phyloP scores from a whole-genome alignment of 2,888 invertebrate species.

The Furcula furcula region DNA sequence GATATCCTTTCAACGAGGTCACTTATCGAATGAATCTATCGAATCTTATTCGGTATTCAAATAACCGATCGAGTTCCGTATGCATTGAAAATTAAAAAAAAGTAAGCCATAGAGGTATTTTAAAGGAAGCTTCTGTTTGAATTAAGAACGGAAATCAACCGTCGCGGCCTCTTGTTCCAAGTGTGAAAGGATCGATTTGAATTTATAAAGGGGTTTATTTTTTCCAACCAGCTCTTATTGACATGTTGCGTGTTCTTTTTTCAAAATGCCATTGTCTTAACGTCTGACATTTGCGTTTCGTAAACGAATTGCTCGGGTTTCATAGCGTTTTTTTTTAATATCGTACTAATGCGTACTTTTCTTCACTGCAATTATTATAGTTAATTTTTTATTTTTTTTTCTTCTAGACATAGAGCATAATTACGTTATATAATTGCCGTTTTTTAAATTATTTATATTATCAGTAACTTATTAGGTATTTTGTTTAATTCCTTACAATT shows the following conservation, averaged over 20 bases:
- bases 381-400: too few relatives aligned
- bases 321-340: conserved; percentile 18
- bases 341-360: conserved; percentile 13
- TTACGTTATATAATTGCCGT: too few relatives aligned
- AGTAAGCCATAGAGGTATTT: conserved; percentile 52
- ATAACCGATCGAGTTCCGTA: conserved; percentile 70
- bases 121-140: conserved; percentile 71
- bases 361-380: too few relatives aligned
- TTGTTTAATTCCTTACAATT: too few relatives aligned
- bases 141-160: conserved; percentile 80
- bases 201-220: conserved; percentile 62
- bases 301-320: conserved; percentile 29
- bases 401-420: too few relatives aligned
- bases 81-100: conserved; percentile 56
- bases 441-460: too few relatives aligned
- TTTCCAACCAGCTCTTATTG: conserved; percentile 60
- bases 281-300: conserved; percentile 34
- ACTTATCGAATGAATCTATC: conserved; percentile 79
- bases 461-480: too few relatives aligned
- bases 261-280: conserved; percentile 41
- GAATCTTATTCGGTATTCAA: conserved; percentile 68
- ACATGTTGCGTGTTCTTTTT: conserved; percentile 62
- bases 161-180: conserved; percentile 73
- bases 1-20: conserved; percentile 77
- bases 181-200: conserved; percentile 80